phyloP scores from a whole-genome alignment of 2,797 vertebrate species.

The Characodon lateralis region DNA sequence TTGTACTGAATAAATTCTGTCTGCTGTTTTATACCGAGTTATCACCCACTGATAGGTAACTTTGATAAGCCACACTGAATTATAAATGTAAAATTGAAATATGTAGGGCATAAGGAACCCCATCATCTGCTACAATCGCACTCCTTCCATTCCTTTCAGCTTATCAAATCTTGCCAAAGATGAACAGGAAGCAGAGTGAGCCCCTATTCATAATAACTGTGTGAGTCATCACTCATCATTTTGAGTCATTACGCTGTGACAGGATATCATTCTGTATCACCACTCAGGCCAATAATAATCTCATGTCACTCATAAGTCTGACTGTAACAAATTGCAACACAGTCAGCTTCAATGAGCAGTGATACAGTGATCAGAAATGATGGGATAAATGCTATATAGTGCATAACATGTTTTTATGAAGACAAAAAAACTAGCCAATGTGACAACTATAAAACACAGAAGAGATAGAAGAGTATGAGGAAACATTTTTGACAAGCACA shows the following conservation, averaged over 20 bases:
- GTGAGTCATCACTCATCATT: conserved; percentile 69
- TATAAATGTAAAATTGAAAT: conserved; percentile 25
- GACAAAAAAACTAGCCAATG: conserved; percentile 6
- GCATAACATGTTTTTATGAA: conserved; percentile 16
- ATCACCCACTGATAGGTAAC: conserved; percentile 9
- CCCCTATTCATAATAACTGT: conserved; percentile 60
- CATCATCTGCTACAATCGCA: conserved; percentile 5
- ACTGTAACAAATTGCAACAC: conserved; percentile 65
- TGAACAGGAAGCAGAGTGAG: conserved; percentile 64
- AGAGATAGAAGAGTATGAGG: background rate
- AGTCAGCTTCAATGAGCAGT: conserved; percentile 56
- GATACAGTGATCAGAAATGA: conserved; percentile 48
- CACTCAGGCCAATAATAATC: conserved; percentile 68
- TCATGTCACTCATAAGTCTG: conserved; percentile 57
- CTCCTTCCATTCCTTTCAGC: conserved; percentile 39
- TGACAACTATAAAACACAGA: background rate
- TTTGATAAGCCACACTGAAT: background rate
- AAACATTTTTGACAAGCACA: background rate
- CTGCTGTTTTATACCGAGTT: conserved; percentile 4
- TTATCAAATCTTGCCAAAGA: conserved; percentile 59
- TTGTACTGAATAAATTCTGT: background rate
- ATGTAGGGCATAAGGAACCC: conserved; percentile 23
- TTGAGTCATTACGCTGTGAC: conserved; percentile 62
- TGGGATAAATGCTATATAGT: conserved; percentile 41
- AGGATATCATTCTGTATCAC: conserved; percentile 66